Percentiles rank a stretch among this genome's conserved stretches.
phyloP scores from a whole-genome alignment of 2,888 invertebrate species.

The Leistus spinibarbis region DNA sequence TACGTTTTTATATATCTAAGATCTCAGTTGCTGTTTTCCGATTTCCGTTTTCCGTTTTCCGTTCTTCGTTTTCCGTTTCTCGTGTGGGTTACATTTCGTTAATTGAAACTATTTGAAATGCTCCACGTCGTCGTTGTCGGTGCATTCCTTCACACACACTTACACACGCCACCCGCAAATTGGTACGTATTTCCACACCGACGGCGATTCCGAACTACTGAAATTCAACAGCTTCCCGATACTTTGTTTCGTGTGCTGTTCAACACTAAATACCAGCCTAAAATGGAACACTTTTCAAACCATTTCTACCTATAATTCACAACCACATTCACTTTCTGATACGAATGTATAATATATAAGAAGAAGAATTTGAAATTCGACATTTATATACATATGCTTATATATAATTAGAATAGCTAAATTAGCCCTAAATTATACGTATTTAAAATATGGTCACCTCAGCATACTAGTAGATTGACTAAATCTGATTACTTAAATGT shows the following conservation, averaged over 20 bases:
- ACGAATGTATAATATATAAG: no score
- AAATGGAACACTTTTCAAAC: background rate
- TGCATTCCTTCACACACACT: background rate
- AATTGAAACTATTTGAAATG: conserved; percentile 38
- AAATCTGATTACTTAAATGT: no score
- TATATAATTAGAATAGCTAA: no score
- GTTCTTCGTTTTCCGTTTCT: conserved; percentile 19
- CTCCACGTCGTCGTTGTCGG: conserved; percentile 14
- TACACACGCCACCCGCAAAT: background rate
- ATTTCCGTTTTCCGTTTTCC: conserved; percentile 14
- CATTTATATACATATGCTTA: no score
- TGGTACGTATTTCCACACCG: background rate
- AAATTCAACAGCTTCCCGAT: background rate
- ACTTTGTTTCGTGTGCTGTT: background rate
- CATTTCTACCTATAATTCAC: background rate
- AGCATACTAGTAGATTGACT: no score
- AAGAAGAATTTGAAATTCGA: no score
- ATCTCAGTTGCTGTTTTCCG: conserved; percentile 6
- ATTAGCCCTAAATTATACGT: no score
- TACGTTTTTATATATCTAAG: background rate
- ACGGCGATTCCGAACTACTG: background rate
- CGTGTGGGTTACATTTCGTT: conserved; percentile 35
- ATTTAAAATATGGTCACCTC: no score
- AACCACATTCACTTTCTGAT: no score
- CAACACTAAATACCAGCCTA: background rate